Evolutionary conservation across 1,140 invertebrate species (phyloP).

Genomic region (Portunus trituberculatus): DNA sequence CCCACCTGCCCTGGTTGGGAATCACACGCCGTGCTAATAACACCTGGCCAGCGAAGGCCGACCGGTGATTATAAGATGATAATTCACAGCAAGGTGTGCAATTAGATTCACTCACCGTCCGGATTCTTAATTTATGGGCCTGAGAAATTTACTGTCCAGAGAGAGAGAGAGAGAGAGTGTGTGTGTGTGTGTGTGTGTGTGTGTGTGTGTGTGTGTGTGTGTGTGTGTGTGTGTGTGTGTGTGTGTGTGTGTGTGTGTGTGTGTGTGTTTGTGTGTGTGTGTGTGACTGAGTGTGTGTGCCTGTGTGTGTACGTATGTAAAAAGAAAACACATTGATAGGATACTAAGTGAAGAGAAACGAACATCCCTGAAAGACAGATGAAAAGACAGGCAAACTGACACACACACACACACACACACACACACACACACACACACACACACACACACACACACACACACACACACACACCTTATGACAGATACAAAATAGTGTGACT

Average conservation of each 20-base stretch:
- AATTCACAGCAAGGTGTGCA: constrained; percentile 37
- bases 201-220: too few species aligned
- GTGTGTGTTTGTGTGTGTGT: too few species aligned
- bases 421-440: too few species aligned
- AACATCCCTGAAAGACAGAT: too few species aligned
- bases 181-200: not conserved
- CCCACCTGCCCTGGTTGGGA: not conserved
- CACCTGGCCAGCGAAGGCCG: not conserved
- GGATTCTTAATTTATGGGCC: constrained; percentile 6
- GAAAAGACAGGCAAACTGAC: too few species aligned
- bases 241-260: too few species aligned
- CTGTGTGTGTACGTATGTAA: too few species aligned
- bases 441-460: too few species aligned
- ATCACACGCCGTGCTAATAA: not conserved
- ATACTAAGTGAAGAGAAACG: not conserved
- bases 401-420: too few species aligned
- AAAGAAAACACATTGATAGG: not conserved
- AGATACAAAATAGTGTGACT: not conserved
- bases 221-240: too few species aligned
- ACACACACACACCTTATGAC: not conserved
- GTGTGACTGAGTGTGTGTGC: too few species aligned
- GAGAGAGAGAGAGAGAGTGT: not conserved
- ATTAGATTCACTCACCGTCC: constrained; percentile 47
- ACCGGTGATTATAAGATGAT: constrained; percentile 46
- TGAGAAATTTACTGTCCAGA: not conserved